Conservation (phyloP, 2,797 vertebrate species). For the Poecilia wingei region DNA sequence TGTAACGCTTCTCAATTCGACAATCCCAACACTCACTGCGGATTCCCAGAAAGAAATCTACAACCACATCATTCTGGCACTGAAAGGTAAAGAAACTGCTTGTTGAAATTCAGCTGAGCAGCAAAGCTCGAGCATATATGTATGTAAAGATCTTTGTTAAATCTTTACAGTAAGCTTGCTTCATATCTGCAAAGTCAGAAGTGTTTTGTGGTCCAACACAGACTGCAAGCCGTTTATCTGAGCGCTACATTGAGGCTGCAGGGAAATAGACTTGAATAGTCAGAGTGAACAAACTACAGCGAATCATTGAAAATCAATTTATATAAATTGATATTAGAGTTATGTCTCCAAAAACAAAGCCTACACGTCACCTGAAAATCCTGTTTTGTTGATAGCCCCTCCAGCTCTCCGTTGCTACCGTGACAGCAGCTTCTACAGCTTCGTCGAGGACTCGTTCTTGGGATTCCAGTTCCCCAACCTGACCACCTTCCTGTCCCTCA, state of each 20-base stretch:
- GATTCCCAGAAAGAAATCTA: conserved; percentile 56
- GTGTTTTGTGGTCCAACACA: not conserved
- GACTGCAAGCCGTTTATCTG: not conserved
- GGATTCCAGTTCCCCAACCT: conserved; percentile 79
- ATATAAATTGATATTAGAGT: not conserved
- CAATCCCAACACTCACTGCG: conserved; percentile 52
- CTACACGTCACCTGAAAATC: not conserved
- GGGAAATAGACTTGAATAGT: not conserved
- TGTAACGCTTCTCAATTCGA: conserved; percentile 59
- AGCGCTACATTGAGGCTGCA: not conserved
- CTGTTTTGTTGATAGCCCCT: conserved; percentile 48
- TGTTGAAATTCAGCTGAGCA: not conserved
- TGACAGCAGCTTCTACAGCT: conserved; percentile 68
- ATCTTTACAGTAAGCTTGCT: not conserved
- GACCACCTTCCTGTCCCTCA: conserved; percentile 73
- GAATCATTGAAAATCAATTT: not conserved
- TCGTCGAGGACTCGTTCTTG: conserved; percentile 68
- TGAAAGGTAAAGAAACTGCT: conserved; percentile 65
- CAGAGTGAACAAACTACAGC: not conserved
- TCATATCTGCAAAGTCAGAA: not conserved
- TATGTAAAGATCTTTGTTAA: not conserved
- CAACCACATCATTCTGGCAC: conserved; percentile 62
- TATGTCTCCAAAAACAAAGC: not conserved
- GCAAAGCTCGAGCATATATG: not conserved
- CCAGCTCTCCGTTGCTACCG: conserved; percentile 72